A percentile compares a stretch with the other conserved stretches of the same genome.
phyloP scores from a whole-genome alignment of 2,113 vertebrate genomes.

The Ellobius talpinus region DNA sequence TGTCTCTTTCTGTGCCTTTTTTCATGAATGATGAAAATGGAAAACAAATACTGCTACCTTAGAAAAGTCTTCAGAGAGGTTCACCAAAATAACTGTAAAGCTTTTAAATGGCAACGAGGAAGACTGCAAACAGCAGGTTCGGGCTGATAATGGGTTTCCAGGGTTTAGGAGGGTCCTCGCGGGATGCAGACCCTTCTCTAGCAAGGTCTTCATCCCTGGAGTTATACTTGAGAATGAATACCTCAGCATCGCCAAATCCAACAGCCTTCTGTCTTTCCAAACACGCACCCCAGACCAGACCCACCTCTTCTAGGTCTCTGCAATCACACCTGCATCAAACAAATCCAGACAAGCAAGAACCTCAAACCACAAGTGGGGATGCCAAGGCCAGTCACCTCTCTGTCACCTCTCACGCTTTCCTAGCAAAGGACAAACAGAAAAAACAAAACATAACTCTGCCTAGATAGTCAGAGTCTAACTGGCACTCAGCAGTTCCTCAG shows the following conservation, averaged over 20 bases:
- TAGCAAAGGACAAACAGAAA: not conserved
- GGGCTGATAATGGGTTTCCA: not conserved
- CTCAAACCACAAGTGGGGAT: slow-evolving; percentile 24
- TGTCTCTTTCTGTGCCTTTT: not conserved
- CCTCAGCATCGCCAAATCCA: not conserved
- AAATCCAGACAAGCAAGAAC: slow-evolving; percentile 39
- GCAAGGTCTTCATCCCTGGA: not conserved
- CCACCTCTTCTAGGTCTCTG: not conserved
- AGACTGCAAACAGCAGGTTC: not conserved
- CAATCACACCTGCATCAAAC: not conserved
- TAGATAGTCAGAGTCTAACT: not conserved
- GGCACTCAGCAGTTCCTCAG: not conserved
- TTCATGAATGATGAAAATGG: not conserved
- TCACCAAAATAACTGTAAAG: slow-evolving; percentile 8
- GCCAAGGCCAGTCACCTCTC: not conserved
- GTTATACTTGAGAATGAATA: slow-evolving; percentile 4
- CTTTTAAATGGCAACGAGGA: slow-evolving; percentile 21
- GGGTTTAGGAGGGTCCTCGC: not conserved
- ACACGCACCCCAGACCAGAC: not conserved
- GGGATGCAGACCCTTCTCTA: not conserved
- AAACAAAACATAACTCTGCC: not conserved
- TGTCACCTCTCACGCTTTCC: not conserved
- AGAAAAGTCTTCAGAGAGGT: not conserved
- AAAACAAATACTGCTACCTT: not conserved
- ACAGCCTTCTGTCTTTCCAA: not conserved